Evolutionary conservation across 2,113 vertebrate species (phyloP), one percentile per base, ranked within the genome.

Genomic region (Pitta sordida): DNA sequence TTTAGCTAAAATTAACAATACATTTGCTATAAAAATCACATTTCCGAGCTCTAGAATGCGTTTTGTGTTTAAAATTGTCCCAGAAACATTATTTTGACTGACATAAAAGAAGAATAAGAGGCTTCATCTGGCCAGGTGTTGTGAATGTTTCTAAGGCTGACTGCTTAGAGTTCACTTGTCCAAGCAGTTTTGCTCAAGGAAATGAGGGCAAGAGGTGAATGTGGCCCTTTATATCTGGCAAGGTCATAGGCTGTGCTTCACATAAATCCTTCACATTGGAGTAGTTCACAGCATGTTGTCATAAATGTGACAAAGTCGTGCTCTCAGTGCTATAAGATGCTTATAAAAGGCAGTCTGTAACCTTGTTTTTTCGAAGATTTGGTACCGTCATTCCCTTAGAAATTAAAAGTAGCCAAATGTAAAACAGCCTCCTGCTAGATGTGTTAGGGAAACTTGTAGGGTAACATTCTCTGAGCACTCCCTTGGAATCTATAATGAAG

Each of bases 51-150:
- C 48, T 49, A 49, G 60, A 80, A 44, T 65, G 44, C 14, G 27
- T 94, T 92, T 93, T 69, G 36, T 58, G 32, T 79, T 96, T 91
- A 63, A 86, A 95, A 71, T 63, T 83, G 21, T 46, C 87, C 23
- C 53, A 87, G 67, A 91, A 73, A 59, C 11, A 36, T 76, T 67
- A 44, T 82, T 94, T 83, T 89, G 53, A 43, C 44, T 83, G 53
- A 36, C 3, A 3, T 52, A 41, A 51, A 88, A 90, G 46, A 55
- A 37, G 7, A 24, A 39, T 56, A 30, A 53, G 73, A 32, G 1
- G 17, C 60, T 73, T 55, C 22, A 64, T 8, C 43, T 86, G 37
- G 10, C 36, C 86, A 14, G 7, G 11, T 55, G 79, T 84, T 95
- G 58, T 91, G 59, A 44, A 11, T 92, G 63, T 41, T 24, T 90